Conservation (phyloP, 2,888 invertebrate species). For the Lydus trimaculatus region DNA sequence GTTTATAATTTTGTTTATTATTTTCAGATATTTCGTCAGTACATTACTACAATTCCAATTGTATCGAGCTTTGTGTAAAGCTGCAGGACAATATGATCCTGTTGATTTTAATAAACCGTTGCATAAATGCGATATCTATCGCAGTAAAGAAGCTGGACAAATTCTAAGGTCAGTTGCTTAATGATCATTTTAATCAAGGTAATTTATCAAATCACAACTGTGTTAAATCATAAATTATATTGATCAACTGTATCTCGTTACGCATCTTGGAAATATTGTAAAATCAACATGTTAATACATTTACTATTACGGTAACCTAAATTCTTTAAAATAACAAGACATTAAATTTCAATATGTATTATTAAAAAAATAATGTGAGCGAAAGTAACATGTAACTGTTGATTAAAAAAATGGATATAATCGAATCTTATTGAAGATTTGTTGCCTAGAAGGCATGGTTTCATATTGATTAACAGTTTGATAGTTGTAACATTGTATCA, state of each 20-base stretch:
- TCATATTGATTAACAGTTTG: background rate
- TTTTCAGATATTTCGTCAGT: conserved; percentile 89
- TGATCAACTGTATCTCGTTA: background rate
- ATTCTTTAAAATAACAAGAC: conserved; percentile 21
- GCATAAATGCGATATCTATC: conserved; percentile 91
- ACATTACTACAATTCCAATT: conserved; percentile 94
- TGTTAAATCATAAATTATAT: background rate
- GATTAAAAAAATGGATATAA: background rate
- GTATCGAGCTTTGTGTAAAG: conserved; percentile 82
- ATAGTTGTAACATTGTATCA: conserved; percentile 14
- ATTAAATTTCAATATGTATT: background rate
- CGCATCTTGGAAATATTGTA: background rate
- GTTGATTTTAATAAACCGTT: conserved; percentile 73
- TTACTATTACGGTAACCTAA: conserved; percentile 31
- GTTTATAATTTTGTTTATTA: background rate
- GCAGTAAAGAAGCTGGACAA: conserved; percentile 85
- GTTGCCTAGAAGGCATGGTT: background rate
- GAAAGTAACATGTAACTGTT: background rate
- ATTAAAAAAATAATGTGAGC: background rate
- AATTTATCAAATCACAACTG: background rate
- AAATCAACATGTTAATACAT: conserved; percentile 5
- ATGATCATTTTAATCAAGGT: background rate
- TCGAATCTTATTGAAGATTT: background rate
- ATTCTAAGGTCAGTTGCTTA: conserved; percentile 76
- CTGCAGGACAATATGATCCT: conserved; percentile 82